Percentiles rank a stretch among this genome's conserved stretches.
Conservation (phyloP, 2,113 vertebrate species). For the Psammodynastes pulverulentus region DNA sequence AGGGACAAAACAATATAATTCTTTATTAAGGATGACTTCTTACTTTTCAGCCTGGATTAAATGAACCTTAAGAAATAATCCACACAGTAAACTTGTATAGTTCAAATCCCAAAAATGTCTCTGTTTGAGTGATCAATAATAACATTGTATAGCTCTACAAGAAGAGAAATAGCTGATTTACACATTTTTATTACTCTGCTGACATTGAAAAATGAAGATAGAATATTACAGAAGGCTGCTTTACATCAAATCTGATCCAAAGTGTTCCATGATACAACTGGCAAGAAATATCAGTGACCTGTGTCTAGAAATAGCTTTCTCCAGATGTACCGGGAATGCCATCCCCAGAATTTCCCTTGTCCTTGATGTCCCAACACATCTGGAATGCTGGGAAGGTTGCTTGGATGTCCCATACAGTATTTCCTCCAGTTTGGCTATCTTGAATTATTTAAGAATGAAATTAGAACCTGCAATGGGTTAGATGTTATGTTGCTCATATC, state of each 20-base stretch:
- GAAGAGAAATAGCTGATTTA: not conserved
- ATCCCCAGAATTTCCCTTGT: not conserved
- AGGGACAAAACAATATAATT: slow-evolving; percentile 44
- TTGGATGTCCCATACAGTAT: not conserved
- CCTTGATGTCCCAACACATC: not conserved
- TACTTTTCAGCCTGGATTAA: slow-evolving; percentile 22
- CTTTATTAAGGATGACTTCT: slow-evolving; percentile 50
- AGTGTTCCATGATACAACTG: not conserved
- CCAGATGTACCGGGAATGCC: not conserved
- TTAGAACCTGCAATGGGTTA: not conserved
- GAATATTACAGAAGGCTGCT: not conserved
- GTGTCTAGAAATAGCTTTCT: not conserved
- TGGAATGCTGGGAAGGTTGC: not conserved
- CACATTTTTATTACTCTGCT: not conserved
- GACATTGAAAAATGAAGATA: not conserved
- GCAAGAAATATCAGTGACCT: not conserved
- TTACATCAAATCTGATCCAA: not conserved
- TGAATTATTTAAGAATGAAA: not conserved
- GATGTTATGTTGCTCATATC: not conserved
- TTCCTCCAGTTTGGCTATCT: not conserved
- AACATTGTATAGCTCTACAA: not conserved
- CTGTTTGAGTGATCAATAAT: not conserved
- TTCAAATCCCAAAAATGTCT: slow-evolving; percentile 16
- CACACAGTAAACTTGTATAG: slow-evolving; percentile 1
- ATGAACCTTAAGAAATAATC: slow-evolving; percentile 42